A percentile compares a stretch with the other conserved stretches of the same genome.
phyloP scores from a whole-genome alignment of 2,797 vertebrate species.

The Simalia tracyae region DNA sequence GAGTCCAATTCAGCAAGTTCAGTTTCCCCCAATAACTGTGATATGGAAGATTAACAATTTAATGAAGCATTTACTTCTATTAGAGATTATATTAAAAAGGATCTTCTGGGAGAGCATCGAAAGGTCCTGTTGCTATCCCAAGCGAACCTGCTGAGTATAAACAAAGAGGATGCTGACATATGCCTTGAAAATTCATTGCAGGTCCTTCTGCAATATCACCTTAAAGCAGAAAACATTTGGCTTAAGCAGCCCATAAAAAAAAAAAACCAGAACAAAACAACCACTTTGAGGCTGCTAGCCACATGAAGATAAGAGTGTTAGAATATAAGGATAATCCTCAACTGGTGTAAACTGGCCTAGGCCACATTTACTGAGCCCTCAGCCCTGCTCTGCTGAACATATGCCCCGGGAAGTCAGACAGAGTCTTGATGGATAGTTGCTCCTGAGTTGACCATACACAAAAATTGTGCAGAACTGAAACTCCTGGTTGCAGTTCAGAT shows the following conservation, averaged over 20 bases:
- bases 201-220: constrained; percentile 45
- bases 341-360: constrained; percentile 39
- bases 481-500: not conserved
- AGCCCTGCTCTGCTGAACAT: constrained; percentile 36
- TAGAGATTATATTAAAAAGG: constrained; percentile 65
- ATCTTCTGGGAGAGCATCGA: constrained; percentile 60
- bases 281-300: constrained; percentile 33
- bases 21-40: constrained; percentile 61
- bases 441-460: not conserved
- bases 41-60: constrained; percentile 52
- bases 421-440: not conserved
- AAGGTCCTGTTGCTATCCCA: constrained; percentile 38
- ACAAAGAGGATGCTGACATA: constrained; percentile 33
- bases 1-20: constrained; percentile 37
- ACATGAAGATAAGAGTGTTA: constrained; percentile 48
- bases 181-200: constrained; percentile 29
- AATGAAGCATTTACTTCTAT: constrained; percentile 62
- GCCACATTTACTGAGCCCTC: constrained; percentile 4
- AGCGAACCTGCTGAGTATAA: not conserved
- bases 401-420: constrained; percentile 37
- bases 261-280: not conserved
- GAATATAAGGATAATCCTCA: constrained; percentile 42
- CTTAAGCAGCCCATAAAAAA: constrained; percentile 35
- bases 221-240: constrained; percentile 52
- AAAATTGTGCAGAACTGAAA: not conserved